Percentiles rank a stretch among this genome's conserved stretches.
Evolutionary conservation across 2,888 invertebrate genomes (phyloP).

Genomic region (Hymenopus coronatus): DNA sequence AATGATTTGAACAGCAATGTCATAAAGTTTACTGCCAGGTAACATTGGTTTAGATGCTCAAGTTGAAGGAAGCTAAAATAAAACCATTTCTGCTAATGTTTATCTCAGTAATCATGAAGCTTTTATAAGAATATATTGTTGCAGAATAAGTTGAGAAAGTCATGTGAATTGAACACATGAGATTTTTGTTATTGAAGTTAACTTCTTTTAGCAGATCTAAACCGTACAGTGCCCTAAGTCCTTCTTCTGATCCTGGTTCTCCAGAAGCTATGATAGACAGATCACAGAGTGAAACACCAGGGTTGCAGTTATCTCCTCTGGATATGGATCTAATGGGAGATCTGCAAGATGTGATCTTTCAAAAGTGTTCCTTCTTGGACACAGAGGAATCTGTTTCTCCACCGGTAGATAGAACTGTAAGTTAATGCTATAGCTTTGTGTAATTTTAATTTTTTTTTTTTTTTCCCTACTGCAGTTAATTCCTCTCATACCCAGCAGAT

Average conservation of each 20-base stretch:
- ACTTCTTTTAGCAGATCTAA: conserved; percentile 1
- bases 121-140: too few relatives aligned
- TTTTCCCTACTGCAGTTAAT: neutral
- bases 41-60: too few relatives aligned
- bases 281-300: conserved; percentile 42
- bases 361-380: conserved; percentile 40
- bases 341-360: conserved; percentile 58
- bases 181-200: too few relatives aligned
- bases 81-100: too few relatives aligned
- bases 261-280: conserved; percentile 48
- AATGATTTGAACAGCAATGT: too few relatives aligned
- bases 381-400: conserved; percentile 52
- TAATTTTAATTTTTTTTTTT: neutral
- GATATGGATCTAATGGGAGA: conserved; percentile 67
- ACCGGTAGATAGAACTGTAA: conserved; percentile 54
- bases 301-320: conserved; percentile 48
- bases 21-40: too few relatives aligned
- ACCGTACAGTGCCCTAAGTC: conserved; percentile 52
- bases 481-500: neutral
- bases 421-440: conserved; percentile 1
- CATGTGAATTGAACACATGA: too few relatives aligned
- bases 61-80: too few relatives aligned
- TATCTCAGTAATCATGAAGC: too few relatives aligned
- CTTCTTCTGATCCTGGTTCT: conserved; percentile 44
- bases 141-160: too few relatives aligned